phyloP scores from a whole-genome alignment of 2,797 vertebrate species.

The Coilia nasus region DNA sequence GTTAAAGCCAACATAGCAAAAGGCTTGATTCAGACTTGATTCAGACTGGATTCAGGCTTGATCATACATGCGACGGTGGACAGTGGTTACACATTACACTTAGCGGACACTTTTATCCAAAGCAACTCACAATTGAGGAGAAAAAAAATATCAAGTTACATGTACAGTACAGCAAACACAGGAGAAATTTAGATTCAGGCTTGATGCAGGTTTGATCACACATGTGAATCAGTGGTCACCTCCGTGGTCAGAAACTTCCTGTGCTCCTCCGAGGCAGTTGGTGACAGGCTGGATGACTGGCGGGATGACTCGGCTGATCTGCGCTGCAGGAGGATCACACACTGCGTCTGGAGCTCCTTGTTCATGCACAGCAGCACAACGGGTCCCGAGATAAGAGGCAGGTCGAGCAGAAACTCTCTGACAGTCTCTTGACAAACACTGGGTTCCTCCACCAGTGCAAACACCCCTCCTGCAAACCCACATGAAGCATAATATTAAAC shows the following conservation, averaged over 20 bases:
- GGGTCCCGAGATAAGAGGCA: slow-evolving; percentile 67
- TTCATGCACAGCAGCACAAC: slow-evolving; percentile 72
- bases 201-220: not conserved
- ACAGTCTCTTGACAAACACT: slow-evolving; percentile 69
- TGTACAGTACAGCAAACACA: too few relatives aligned
- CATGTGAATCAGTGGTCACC: slow-evolving; percentile 22
- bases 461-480: slow-evolving; percentile 59
- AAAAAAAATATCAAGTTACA: too few relatives aligned
- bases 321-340: slow-evolving; percentile 55
- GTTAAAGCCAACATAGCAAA: too few relatives aligned
- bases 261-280: not conserved
- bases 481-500: not conserved
- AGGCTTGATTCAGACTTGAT: too few relatives aligned
- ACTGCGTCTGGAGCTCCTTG: slow-evolving; percentile 67
- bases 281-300: not conserved
- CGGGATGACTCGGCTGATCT: slow-evolving; percentile 2
- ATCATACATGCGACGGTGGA: not conserved
- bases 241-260: not conserved
- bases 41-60: not conserved
- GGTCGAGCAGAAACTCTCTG: slow-evolving; percentile 67
- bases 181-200: too few relatives aligned
- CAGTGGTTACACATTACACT: not conserved
- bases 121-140: too few relatives aligned
- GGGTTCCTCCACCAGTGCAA: slow-evolving; percentile 61
- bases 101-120: too few relatives aligned